These are phyloP conservation scores for Siniperca scherzeri DNA, from an alignment of 2,797 vertebrate genomes.

Conservation along the genomic window DNA sequence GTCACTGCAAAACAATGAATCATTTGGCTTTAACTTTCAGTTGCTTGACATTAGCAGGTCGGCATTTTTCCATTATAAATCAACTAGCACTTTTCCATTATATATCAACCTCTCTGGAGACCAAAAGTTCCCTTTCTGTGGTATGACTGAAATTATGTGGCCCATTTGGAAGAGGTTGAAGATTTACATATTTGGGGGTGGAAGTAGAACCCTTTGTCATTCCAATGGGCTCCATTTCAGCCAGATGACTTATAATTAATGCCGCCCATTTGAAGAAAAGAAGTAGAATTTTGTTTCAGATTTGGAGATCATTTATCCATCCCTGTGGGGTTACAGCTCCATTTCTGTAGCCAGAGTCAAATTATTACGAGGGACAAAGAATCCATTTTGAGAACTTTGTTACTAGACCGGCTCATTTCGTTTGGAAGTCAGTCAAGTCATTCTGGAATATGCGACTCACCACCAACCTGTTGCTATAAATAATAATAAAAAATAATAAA, in stretches of 20 bases:
- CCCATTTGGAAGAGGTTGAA: slow-evolving; percentile 54
- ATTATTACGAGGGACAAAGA: slow-evolving; percentile 28
- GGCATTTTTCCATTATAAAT: slow-evolving; percentile 46
- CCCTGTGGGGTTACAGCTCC: slow-evolving; percentile 26
- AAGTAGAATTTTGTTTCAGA: slow-evolving; percentile 38
- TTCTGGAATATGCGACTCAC: slow-evolving; percentile 43
- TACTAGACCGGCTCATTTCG: slow-evolving; percentile 19
- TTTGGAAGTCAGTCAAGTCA: slow-evolving; percentile 12
- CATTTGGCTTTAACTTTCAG: slow-evolving; percentile 28
- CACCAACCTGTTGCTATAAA: slow-evolving; percentile 46
- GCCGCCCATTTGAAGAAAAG: slow-evolving; percentile 45
- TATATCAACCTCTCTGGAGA: slow-evolving; percentile 46
- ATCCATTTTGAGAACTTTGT: slow-evolving; percentile 37
- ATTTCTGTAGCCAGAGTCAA: slow-evolving; percentile 30
- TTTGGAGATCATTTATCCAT: slow-evolving; percentile 45
- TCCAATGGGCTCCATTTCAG: slow-evolving; percentile 54
- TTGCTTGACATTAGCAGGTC: slow-evolving; percentile 57
- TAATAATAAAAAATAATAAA: slow-evolving; percentile 12
- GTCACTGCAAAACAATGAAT: slow-evolving; percentile 42
- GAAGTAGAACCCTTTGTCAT: slow-evolving; percentile 47
- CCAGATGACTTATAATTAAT: slow-evolving; percentile 63
- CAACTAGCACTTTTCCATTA: slow-evolving; percentile 25
- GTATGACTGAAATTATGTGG: slow-evolving; percentile 61
- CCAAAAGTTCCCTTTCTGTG: slow-evolving; percentile 50
- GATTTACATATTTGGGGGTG: slow-evolving; percentile 39